A percentile compares a stretch with the other conserved stretches of the same genome.
Conservation (phyloP, 2,797 vertebrate species). For the Periophthalmus magnuspinnatus region DNA sequence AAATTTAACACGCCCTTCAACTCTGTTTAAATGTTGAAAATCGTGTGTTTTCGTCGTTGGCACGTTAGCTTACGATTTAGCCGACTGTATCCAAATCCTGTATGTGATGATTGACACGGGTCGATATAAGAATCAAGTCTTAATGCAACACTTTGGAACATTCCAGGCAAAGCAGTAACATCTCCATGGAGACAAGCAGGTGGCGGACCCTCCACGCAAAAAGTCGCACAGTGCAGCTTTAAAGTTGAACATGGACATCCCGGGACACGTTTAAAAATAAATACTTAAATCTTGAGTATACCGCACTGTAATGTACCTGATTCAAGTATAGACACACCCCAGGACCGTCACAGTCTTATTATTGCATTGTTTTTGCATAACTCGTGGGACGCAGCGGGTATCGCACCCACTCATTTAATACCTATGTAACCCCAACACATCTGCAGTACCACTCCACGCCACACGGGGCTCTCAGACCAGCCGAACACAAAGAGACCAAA, state of each 20-base stretch:
- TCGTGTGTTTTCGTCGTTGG: too few relatives aligned
- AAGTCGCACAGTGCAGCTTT: background rate
- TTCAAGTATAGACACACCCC: slow-evolving; percentile 88
- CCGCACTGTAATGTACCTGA: slow-evolving; percentile 90
- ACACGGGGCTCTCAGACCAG: slow-evolving; percentile 42
- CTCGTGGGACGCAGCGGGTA: slow-evolving; percentile 85
- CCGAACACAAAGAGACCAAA: slow-evolving; percentile 20
- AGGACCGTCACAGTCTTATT: slow-evolving; percentile 85
- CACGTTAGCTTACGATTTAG: too few relatives aligned
- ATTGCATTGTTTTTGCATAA: slow-evolving; percentile 99
- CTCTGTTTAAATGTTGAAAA: too few relatives aligned
- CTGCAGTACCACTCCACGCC: slow-evolving; percentile 43
- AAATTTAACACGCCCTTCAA: too few relatives aligned
- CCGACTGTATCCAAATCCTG: too few relatives aligned
- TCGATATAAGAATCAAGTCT: too few relatives aligned
- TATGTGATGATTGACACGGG: too few relatives aligned
- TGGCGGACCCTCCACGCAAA: background rate
- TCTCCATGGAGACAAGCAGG: background rate
- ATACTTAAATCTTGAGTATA: slow-evolving; percentile 61
- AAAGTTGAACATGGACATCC: slow-evolving; percentile 25
- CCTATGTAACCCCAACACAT: background rate
- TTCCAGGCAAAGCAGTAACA: background rate
- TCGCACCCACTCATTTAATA: slow-evolving; percentile 57
- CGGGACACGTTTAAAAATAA: slow-evolving; percentile 57
- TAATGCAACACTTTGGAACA: background rate